Evolutionary conservation across 2,888 invertebrate genomes (phyloP).

Genomic region (Hydroisotoma schaefferi): DNA sequence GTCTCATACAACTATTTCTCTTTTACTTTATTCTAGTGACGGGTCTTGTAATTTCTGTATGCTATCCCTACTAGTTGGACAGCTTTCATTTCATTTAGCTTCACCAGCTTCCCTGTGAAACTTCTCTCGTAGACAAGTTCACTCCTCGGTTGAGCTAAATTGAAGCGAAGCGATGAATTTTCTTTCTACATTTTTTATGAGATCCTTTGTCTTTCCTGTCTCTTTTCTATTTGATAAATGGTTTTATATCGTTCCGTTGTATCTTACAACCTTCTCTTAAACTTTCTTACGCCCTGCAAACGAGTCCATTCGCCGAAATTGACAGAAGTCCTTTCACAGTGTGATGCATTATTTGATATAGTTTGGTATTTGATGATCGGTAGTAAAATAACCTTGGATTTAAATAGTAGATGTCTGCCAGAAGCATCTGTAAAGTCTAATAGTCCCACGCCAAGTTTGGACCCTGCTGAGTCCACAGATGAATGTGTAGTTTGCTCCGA

Average conservation of each 20-base stretch:
- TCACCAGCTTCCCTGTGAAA: background rate
- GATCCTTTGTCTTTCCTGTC: slow-evolving; percentile 44
- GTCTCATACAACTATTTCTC: slow-evolving; percentile 29
- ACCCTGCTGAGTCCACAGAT: slow-evolving; percentile 61
- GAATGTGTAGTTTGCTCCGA: slow-evolving; percentile 96
- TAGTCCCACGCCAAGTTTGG: slow-evolving; percentile 48
- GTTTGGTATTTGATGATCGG: background rate
- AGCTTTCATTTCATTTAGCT: slow-evolving; percentile 18
- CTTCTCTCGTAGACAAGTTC: background rate
- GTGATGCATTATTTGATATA: background rate
- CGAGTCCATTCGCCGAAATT: too few relatives aligned
- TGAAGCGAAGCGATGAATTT: slow-evolving; percentile 25
- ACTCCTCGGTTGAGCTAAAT: slow-evolving; percentile 18
- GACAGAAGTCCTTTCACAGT: background rate
- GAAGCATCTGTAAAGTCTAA: slow-evolving; percentile 45
- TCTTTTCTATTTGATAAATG: slow-evolving; percentile 48
- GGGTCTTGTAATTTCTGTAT: background rate
- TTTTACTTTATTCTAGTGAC: slow-evolving; percentile 28
- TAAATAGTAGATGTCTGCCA: slow-evolving; percentile 17
- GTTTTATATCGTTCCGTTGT: slow-evolving; percentile 38
- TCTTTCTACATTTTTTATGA: slow-evolving; percentile 27
- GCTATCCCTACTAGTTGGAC: background rate
- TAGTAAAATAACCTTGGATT: background rate
- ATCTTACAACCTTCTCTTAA: too few relatives aligned
- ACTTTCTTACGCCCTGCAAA: too few relatives aligned